Percentiles rank a stretch among this genome's conserved stretches.
Evolutionary conservation across 2,797 vertebrate species (phyloP).

Genomic region (Hypotaenidia philippensis): DNA sequence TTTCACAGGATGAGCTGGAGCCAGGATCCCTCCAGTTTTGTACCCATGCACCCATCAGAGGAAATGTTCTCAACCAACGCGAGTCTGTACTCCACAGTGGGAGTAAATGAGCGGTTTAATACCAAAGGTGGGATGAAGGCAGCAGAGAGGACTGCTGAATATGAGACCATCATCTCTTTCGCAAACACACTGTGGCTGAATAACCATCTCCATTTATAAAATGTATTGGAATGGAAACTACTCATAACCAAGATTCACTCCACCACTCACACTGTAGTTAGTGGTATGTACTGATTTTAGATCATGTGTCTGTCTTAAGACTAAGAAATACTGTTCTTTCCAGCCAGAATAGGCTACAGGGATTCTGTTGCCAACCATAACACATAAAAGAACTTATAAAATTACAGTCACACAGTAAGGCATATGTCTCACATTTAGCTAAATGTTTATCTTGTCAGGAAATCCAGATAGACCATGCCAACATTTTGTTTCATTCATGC

Average conservation of each 20-base stretch:
- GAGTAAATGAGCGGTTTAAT: neutral
- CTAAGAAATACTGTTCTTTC: constrained; percentile 30
- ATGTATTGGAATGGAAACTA: neutral
- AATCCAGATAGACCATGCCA: constrained; percentile 63
- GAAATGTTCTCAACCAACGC: neutral
- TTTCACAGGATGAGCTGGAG: neutral
- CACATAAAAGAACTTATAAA: constrained; percentile 62
- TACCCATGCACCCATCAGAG: neutral
- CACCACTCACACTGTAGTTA: neutral
- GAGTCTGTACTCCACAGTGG: neutral
- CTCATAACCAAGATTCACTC: neutral
- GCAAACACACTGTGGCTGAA: neutral
- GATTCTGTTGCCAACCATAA: constrained; percentile 64
- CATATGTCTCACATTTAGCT: constrained; percentile 72
- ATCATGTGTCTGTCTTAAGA: neutral
- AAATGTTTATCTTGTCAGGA: constrained; percentile 68
- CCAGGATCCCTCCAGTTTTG: neutral
- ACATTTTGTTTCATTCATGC: constrained; percentile 70
- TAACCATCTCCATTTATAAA: neutral
- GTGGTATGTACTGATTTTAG: neutral
- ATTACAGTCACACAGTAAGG: constrained; percentile 59
- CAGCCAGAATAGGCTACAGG: constrained; percentile 34
- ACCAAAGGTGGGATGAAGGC: neutral
- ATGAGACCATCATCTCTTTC: neutral
- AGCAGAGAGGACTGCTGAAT: neutral